phyloP scores from a whole-genome alignment of 1,140 invertebrate species.

The Melipona quadrifasciata region DNA sequence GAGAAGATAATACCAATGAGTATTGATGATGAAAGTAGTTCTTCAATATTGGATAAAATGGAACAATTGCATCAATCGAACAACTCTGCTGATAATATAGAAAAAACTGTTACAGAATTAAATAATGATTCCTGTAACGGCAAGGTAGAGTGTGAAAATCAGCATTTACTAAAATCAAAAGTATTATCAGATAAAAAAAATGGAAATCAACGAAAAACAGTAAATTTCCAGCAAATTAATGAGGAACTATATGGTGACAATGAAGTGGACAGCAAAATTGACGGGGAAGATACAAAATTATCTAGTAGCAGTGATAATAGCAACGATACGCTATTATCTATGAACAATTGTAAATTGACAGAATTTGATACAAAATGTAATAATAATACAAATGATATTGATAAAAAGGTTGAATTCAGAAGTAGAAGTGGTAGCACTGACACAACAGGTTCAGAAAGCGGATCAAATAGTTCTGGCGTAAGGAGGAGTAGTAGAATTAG shows the following conservation, averaged over 20 bases:
- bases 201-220: conserved; percentile 51
- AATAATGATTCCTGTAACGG: conserved; percentile 41
- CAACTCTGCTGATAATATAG: conserved; percentile 47
- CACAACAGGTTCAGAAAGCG: conserved; percentile 78
- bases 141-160: conserved; percentile 39
- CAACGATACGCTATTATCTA: conserved; percentile 76
- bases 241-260: conserved; percentile 75
- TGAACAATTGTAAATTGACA: conserved; percentile 68
- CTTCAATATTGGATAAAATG: conserved; percentile 70
- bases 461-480: conserved; percentile 79
- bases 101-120: conserved; percentile 42
- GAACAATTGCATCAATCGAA: conserved; percentile 61
- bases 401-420: conserved; percentile 75
- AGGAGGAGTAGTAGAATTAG: conserved; percentile 80
- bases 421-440: conserved; percentile 79
- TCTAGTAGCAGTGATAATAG: conserved; percentile 79
- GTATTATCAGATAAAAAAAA: conserved; percentile 50
- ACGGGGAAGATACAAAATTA: conserved; percentile 77
- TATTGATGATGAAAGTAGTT: conserved; percentile 69
- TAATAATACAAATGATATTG: conserved; percentile 64
- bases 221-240: conserved; percentile 50
- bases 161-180: conserved; percentile 53
- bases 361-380: conserved; percentile 71
- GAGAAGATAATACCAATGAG: conserved; percentile 54
- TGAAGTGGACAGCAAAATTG: conserved; percentile 73